Percentiles rank a stretch among this genome's conserved stretches.
phyloP scores from a whole-genome alignment of 2,797 vertebrate genomes.

The Characodon lateralis region DNA sequence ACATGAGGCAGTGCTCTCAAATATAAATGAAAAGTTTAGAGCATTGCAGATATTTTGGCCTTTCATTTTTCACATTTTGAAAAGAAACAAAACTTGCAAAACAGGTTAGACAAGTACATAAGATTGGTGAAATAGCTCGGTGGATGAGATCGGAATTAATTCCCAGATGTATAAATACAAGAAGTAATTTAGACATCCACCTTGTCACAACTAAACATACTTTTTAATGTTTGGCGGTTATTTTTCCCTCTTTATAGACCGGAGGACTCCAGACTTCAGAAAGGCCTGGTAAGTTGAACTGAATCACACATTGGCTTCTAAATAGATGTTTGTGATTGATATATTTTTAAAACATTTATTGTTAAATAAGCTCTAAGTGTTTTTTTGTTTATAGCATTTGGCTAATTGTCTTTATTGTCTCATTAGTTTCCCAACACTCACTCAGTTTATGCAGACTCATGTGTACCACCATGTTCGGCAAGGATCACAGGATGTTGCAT shows the following conservation, averaged over 20 bases:
- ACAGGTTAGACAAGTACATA: too few relatives aligned
- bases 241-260: constrained; percentile 78
- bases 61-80: too few relatives aligned
- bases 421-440: background rate
- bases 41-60: too few relatives aligned
- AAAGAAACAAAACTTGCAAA: too few relatives aligned
- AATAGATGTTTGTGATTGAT: background rate
- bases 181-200: background rate
- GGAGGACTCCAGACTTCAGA: constrained; percentile 88
- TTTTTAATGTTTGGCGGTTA: background rate
- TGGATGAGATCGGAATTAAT: too few relatives aligned
- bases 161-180: background rate
- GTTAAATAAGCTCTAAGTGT: too few relatives aligned
- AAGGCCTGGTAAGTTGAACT: constrained; percentile 89
- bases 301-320: background rate
- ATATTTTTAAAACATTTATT: background rate
- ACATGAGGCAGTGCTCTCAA: too few relatives aligned
- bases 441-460: too few relatives aligned
- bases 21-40: too few relatives aligned
- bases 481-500: too few relatives aligned
- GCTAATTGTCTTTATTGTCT: background rate
- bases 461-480: too few relatives aligned
- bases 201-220: background rate
- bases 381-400: background rate
- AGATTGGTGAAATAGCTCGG: too few relatives aligned